Base-by-base conservation (phyloP, 2,888 invertebrate genomes). In the Rotaria socialis region DNA sequence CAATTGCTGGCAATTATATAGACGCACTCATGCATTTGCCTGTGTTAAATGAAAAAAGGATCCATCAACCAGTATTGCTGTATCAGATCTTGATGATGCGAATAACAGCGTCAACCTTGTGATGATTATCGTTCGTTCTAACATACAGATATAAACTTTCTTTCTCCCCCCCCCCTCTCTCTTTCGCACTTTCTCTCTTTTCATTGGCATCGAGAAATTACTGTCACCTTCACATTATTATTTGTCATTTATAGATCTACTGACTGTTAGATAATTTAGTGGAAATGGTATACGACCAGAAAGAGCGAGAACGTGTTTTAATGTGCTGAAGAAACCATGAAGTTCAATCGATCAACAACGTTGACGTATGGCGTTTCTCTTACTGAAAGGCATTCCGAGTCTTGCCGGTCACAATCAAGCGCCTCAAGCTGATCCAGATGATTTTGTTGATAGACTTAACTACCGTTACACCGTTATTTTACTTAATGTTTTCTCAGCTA, bases 401-500 rank as follows among this genome's bases (percentile, higher is more conserved):
- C 47, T 80, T 47, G 80, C 80, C 47, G 80, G 80, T 47, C 80
- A 80, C 47, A 47, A 47, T 11, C 43, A 43, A 80, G 47, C 80
- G 47, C 80, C 50, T 47, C 41, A 84, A 52, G 84, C 84, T 35
- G 56, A 84, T 84, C 55, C 52, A 41, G 84, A 84, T 84, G 84
- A 84, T 55, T 52, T 86, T 52, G 86, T 85, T 27, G 86, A 86
- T 84, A 56, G 86, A 50, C 75, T 86, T 14, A 86, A 86, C 55
- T 86, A 86, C 60, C 85, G 85, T 85, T 86, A 86, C 47, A 86
- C 86, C 41, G 86, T 86, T 85, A 86, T 86, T 52, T 35, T 86
- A 60, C 85, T 86, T 60, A 85, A 85, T 85, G 85, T 86, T 75
- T 86, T 86, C 85, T 85, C 85, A 50, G 85, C 85, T 60, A 85